Evolutionary conservation across 2,113 vertebrate species (phyloP).

Genomic region (Pomatostomus ruficeps): DNA sequence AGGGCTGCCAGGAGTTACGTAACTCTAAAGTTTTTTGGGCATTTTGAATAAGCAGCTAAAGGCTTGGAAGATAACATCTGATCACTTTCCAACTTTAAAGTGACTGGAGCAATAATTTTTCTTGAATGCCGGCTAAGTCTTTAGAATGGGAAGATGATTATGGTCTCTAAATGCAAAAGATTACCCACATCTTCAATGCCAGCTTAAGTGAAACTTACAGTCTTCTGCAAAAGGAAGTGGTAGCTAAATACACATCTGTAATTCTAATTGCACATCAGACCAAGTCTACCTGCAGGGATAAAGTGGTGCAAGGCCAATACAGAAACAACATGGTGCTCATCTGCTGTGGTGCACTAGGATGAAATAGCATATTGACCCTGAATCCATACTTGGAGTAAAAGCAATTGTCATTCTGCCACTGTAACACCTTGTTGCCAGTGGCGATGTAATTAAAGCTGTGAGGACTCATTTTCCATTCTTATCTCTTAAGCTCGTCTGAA

Average conservation of each 20-base stretch:
- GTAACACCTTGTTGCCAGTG: constrained; percentile 85
- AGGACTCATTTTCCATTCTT: constrained; percentile 86
- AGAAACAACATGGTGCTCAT: constrained; percentile 70
- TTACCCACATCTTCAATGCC: constrained; percentile 45
- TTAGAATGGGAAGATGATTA: constrained; percentile 57
- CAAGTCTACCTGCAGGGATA: constrained; percentile 70
- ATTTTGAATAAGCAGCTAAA: constrained; percentile 45
- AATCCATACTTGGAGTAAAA: constrained; percentile 75
- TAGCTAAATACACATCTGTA: constrained; percentile 47
- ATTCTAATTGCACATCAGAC: constrained; percentile 69
- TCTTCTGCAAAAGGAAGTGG: constrained; percentile 31
- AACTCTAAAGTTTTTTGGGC: constrained; percentile 17
- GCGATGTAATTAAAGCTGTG: constrained; percentile 89
- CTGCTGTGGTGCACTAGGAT: constrained; percentile 65
- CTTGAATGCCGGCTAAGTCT: constrained; percentile 45
- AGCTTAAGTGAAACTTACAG: constrained; percentile 51
- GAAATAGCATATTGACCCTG: constrained; percentile 79
- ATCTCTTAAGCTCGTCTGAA: constrained; percentile 82
- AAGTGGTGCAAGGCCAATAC: constrained; percentile 56
- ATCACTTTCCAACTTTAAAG: constrained; percentile 53
- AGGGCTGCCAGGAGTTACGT: not conserved
- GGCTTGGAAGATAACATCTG: constrained; percentile 47
- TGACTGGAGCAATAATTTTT: constrained; percentile 32
- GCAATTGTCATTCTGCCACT: constrained; percentile 78
- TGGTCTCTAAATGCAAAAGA: constrained; percentile 62